These are phyloP conservation scores for Capra hircus DNA, from an alignment of 2,113 vertebrate genomes.

Conservation along the genomic window DNA sequence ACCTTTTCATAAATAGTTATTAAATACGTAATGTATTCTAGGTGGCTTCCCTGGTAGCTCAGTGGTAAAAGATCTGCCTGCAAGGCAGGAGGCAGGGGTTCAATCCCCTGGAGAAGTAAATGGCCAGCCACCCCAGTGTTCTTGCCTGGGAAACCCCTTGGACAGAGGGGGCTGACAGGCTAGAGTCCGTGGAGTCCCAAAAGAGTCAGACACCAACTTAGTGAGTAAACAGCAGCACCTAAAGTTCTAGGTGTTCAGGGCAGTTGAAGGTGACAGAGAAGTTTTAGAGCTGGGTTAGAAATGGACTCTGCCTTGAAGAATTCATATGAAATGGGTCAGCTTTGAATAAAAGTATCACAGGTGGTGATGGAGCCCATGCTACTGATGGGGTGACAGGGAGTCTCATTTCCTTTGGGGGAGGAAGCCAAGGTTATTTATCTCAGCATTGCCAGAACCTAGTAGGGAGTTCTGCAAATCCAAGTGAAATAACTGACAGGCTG, in stretches of 20 bases:
- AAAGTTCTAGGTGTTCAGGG: not conserved
- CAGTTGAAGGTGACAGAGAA: not conserved
- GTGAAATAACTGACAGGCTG: not conserved
- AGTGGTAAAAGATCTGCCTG: not conserved
- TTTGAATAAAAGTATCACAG: not conserved
- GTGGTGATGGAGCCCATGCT: rapidly evolving
- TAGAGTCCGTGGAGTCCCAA: not conserved
- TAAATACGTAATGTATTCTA: not conserved
- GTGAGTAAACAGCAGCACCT: not conserved
- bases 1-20: not conserved
- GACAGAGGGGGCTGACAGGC: not conserved
- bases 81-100: not conserved
- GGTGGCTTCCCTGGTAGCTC: not conserved
- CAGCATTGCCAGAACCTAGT: too few relatives aligned
- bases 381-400: rapidly evolving
- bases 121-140: not conserved
- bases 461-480: not conserved
- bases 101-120: not conserved
- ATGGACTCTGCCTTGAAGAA: not conserved
- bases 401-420: not conserved
- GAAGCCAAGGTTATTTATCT: not conserved
- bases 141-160: not conserved
- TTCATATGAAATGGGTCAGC: not conserved
- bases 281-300: not conserved
- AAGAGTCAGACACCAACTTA: not conserved